Evolutionary conservation across 2,888 invertebrate species (phyloP).

Genomic region (Creontiades dilutus): DNA sequence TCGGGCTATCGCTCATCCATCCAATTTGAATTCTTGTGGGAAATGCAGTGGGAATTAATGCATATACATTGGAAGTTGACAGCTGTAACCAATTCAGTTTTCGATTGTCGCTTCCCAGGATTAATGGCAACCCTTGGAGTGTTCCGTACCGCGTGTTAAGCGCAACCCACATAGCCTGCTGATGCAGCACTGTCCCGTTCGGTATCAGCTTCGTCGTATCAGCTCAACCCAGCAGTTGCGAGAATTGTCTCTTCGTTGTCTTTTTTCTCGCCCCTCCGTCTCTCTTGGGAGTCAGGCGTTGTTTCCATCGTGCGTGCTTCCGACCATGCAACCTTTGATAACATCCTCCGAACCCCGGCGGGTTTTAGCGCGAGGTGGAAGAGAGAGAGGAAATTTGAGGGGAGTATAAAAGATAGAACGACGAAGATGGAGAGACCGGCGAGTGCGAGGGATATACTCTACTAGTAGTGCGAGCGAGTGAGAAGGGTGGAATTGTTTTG

Average conservation of each 20-base stretch:
- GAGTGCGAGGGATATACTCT: no score
- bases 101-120: no score
- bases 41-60: no score
- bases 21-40: no score
- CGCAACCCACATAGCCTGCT: background rate
- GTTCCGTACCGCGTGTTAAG: no score
- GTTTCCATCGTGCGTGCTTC: slow-evolving; percentile 20
- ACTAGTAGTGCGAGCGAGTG: background rate
- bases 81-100: no score
- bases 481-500: slow-evolving; percentile 27
- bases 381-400: no score
- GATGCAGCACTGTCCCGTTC: background rate
- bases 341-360: background rate
- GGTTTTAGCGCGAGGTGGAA: no score
- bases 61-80: no score
- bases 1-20: no score
- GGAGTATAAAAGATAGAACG: slow-evolving; percentile 8
- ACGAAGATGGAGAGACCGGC: background rate
- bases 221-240: background rate
- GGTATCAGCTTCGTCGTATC: background rate
- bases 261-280: background rate
- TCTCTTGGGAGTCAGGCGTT: background rate
- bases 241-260: background rate
- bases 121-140: no score
- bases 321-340: slow-evolving; percentile 22